These are phyloP conservation scores for Lasioglossum zephyrum DNA, from an alignment of 2,888 invertebrate genomes.

Conservation along the genomic window DNA sequence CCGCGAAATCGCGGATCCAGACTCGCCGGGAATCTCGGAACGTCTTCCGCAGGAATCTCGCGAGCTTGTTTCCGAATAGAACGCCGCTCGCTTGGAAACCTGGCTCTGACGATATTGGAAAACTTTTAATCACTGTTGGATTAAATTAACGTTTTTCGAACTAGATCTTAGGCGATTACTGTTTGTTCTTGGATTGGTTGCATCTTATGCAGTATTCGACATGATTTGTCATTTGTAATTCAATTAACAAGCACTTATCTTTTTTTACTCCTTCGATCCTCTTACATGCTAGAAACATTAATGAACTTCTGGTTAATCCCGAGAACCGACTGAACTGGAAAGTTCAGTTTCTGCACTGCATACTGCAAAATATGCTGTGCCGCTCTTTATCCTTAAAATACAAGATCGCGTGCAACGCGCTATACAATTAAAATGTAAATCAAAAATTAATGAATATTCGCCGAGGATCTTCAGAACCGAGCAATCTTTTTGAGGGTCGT, in stretches of 20 bases:
- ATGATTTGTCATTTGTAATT: too few relatives aligned
- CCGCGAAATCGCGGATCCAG: slow-evolving; percentile 17
- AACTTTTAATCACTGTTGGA: background rate
- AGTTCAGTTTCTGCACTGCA: background rate
- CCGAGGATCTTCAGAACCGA: background rate
- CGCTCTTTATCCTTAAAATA: background rate
- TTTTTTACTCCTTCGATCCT: background rate
- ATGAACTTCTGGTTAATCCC: background rate
- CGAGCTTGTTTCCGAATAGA: slow-evolving; percentile 2
- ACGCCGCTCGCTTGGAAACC: background rate
- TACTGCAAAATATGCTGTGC: background rate
- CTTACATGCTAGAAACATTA: background rate
- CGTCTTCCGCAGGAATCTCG: background rate
- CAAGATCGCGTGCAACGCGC: background rate
- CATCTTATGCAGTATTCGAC: background rate
- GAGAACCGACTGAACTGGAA: too few relatives aligned
- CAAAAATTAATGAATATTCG: background rate
- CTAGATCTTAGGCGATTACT: background rate
- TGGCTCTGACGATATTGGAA: background rate
- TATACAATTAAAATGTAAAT: background rate
- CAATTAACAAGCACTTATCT: too few relatives aligned
- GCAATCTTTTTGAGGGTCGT: background rate
- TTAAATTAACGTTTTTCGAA: background rate
- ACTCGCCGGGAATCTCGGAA: slow-evolving; percentile 2
- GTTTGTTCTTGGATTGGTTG: background rate